Conservation (phyloP, 2,888 invertebrate species). For the Microplitis manilae region DNA sequence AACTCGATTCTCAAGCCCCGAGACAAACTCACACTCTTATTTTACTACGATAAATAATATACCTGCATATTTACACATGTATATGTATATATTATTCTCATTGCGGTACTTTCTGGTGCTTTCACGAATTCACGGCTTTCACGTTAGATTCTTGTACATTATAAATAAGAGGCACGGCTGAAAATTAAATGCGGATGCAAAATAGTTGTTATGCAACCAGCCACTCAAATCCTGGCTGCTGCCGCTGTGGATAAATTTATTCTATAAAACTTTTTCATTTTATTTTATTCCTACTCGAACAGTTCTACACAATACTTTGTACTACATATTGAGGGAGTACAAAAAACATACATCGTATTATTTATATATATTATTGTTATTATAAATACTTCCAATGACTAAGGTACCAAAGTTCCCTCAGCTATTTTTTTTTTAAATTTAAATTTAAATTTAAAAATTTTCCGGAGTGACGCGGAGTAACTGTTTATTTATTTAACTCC, state of each 20-base stretch:
- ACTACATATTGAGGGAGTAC: neutral
- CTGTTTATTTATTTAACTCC: too few species aligned
- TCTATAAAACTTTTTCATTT: neutral
- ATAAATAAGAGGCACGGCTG: slow-evolving; percentile 1
- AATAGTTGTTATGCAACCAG: neutral
- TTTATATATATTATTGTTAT: too few species aligned
- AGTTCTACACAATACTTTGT: neutral
- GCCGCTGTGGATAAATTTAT: neutral
- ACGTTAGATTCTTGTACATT: slow-evolving; percentile 3
- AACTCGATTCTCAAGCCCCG: slow-evolving; percentile 26
- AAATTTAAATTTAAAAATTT: too few species aligned
- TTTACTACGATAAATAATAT: slow-evolving; percentile 10
- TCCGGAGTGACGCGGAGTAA: too few species aligned
- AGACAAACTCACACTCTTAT: slow-evolving; percentile 25
- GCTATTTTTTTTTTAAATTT: too few species aligned
- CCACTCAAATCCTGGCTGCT: neutral
- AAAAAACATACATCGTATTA: neutral
- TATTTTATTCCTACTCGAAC: neutral
- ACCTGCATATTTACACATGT: neutral
- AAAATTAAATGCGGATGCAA: neutral
- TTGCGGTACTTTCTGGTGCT: neutral
- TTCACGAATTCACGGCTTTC: slow-evolving; percentile 9
- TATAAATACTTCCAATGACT: too few species aligned
- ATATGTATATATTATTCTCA: slow-evolving; percentile 16
- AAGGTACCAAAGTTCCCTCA: too few species aligned